These are phyloP conservation scores for Trichechus manatus DNA, from an alignment of 2,113 vertebrate genomes.

Conservation along the genomic window DNA sequence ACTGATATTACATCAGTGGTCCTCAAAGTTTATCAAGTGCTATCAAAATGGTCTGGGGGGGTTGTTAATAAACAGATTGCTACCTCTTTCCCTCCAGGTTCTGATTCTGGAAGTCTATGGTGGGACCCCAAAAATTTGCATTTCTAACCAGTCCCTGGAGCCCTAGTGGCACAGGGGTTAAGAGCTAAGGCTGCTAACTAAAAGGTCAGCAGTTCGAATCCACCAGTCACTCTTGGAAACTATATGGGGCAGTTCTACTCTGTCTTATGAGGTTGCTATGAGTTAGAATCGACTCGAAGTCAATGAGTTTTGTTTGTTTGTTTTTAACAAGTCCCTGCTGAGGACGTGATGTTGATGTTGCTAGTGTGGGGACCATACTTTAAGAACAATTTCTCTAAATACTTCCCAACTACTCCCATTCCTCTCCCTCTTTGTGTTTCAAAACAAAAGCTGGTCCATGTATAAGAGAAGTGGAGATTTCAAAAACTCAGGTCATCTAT, in stretches of 20 bases:
- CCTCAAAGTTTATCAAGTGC: neutral
- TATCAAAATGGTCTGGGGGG: neutral
- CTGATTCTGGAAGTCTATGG: neutral
- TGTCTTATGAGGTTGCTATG: no score
- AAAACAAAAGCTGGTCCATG: neutral
- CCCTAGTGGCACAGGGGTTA: no score
- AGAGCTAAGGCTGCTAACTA: no score
- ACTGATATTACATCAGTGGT: no score
- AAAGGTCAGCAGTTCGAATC: no score
- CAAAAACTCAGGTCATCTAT: neutral
- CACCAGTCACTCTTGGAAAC: no score
- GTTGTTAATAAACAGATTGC: no score
- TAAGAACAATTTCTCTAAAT: neutral
- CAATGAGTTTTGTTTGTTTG: no score
- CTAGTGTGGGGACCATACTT: neutral
- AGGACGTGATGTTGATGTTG: neutral
- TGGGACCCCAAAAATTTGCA: neutral
- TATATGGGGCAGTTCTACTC: no score
- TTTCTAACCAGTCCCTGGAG: no score
- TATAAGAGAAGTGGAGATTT: neutral
- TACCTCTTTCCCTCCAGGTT: neutral
- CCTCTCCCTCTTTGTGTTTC: neutral
- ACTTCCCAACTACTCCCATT: neutral
- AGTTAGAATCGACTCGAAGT: no score
- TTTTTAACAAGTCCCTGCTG: neutral